Conservation (phyloP, 2,797 vertebrate species). For the Neopelma chrysocephalum region DNA sequence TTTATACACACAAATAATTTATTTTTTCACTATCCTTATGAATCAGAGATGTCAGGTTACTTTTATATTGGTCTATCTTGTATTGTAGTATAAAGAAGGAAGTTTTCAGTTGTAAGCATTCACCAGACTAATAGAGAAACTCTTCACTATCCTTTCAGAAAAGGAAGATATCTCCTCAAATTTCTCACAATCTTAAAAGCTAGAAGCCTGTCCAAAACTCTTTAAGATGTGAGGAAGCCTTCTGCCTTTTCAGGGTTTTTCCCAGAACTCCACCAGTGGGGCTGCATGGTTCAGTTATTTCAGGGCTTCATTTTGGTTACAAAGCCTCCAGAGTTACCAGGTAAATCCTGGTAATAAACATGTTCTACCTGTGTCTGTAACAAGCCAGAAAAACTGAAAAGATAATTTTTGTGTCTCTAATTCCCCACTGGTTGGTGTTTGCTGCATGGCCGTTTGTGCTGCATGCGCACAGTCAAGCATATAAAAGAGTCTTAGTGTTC, state of each 20-base stretch:
- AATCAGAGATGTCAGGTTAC: neutral
- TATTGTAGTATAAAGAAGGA: neutral
- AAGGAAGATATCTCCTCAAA: neutral
- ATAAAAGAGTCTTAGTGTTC: neutral
- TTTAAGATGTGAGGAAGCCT: neutral
- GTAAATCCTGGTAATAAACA: neutral
- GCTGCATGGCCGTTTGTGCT: neutral
- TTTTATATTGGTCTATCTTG: neutral
- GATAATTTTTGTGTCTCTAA: neutral
- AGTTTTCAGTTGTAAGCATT: neutral
- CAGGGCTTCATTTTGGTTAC: neutral
- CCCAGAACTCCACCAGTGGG: neutral
- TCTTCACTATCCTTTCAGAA: neutral
- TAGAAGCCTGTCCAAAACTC: neutral
- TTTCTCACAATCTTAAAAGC: neutral
- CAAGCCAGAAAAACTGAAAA: neutral
- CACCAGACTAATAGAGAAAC: neutral
- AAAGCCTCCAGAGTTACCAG: neutral
- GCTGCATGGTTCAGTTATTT: neutral
- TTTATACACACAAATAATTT: neutral
- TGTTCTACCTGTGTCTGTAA: neutral
- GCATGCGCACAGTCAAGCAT: neutral
- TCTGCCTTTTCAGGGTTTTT: neutral
- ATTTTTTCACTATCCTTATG: neutral
- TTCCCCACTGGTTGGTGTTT: neutral